Base-by-base conservation (phyloP, 2,888 invertebrate genomes). In the Phorcus lineatus region DNA sequence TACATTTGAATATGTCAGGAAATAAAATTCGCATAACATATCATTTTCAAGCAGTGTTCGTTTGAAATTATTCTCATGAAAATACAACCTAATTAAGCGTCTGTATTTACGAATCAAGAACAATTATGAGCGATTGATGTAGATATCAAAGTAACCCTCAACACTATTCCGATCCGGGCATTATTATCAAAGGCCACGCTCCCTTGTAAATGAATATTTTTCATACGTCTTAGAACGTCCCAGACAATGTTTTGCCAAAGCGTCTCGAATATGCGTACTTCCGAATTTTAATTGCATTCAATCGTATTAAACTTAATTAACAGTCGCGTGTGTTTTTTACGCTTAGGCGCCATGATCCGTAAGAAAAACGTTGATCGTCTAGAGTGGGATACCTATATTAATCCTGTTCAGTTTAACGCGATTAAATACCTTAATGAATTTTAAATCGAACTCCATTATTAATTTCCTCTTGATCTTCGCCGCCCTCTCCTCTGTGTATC, bases 311-410 rank as follows among this genome's bases (percentile, higher is more conserved):
- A 19, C 36, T 19, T 28, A 36, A 70, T 70, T 70, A 31, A 70
- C 36, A 36, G 70, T 70, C 70, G 70, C 70, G 70, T 40, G 70
- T 40, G 70, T 70, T 70, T 70, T 70, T 70, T 36, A 19, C 70
- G 19, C 70, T 40, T 9, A n/a, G 70, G 28, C 40, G 36, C n/a
- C 40, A n/a, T 70, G 31, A 70, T 70, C 70, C n/a, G 36, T 31
- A 70, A 40, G 19, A 70, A 19, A 70, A 70, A 70, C 70, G 70
- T 70, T 70, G 70, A 70, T 70, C 40, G 28, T 57, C 19, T 40
- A 28, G 70, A 70, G 70, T 17, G 36, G n/a, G 36, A 36, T n/a
- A n/a, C 40, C 17, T 40, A 17, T 11, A 36, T 70, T 70, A 70
- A 70, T 70, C 70, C 70, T 40, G 70, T 70, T 16, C 40, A 40